Percentiles rank a stretch among this genome's conserved stretches.
phyloP scores from a whole-genome alignment of 2,113 vertebrate genomes.

The Eulemur macaco region DNA sequence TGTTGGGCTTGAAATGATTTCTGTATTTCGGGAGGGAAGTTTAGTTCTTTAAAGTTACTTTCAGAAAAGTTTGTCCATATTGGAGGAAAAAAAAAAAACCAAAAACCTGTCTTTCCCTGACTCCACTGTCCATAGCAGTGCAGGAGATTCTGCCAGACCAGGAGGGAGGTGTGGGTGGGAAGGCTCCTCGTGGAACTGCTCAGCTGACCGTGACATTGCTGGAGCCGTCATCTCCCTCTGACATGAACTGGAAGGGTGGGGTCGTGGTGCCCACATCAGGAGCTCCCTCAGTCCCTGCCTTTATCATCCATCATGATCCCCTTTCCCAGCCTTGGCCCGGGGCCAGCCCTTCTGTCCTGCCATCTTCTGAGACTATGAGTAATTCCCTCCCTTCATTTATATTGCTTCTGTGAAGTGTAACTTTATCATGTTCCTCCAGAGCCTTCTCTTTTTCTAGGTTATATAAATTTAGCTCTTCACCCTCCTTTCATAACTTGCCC shows the following conservation, averaged over 20 bases:
- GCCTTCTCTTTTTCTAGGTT: slow-evolving; percentile 70
- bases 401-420: slow-evolving; percentile 51
- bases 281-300: neutral
- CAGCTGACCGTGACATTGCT: neutral
- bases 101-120: neutral
- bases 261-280: neutral
- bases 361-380: slow-evolving; percentile 43
- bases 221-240: neutral
- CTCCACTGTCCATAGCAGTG: neutral
- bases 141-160: neutral
- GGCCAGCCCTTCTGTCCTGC: slow-evolving; percentile 22
- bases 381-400: slow-evolving; percentile 66
- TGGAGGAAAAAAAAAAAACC: neutral
- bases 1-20: neutral
- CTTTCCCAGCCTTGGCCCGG: neutral
- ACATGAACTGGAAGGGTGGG: too few species aligned
- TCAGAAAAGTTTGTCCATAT: neutral
- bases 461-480: slow-evolving; percentile 69
- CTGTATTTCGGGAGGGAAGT: neutral
- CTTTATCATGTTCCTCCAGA: slow-evolving; percentile 59
- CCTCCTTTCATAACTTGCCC: slow-evolving; percentile 34
- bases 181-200: neutral
- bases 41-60: slow-evolving; percentile 6
- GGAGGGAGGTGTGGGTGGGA: neutral
- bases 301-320: neutral